A percentile compares a stretch with the other conserved stretches of the same genome.
phyloP scores from a whole-genome alignment of 2,888 invertebrate genomes.

The Trachelus tabidus region DNA sequence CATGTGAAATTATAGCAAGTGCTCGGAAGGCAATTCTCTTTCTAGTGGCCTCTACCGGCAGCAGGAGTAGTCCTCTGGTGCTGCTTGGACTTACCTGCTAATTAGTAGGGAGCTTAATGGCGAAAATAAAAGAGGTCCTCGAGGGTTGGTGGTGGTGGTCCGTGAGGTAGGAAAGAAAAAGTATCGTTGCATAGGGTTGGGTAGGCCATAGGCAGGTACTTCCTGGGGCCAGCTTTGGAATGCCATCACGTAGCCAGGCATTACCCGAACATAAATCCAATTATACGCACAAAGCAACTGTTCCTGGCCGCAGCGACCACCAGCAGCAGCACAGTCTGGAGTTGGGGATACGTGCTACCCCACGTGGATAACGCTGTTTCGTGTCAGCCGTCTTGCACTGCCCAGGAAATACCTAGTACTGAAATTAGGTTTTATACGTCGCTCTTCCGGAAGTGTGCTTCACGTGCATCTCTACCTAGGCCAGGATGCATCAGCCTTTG shows the following conservation, averaged over 20 bases:
- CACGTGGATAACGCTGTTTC: constrained; percentile 20
- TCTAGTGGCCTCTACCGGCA: too few species aligned
- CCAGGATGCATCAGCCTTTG: too few species aligned
- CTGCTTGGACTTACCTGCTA: constrained; percentile 9
- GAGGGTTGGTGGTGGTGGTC: neutral
- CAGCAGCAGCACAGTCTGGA: constrained; percentile 21
- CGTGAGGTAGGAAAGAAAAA: neutral
- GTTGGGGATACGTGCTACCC: constrained; percentile 18
- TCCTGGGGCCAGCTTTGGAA: too few species aligned
- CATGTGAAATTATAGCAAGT: constrained; percentile 23
- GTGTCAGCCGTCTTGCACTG: too few species aligned
- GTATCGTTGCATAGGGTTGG: neutral
- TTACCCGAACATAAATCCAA: constrained; percentile 56
- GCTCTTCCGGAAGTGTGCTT: too few species aligned
- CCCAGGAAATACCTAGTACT: neutral
- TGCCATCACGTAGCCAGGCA: constrained; percentile 17
- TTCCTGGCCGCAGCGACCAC: constrained; percentile 46
- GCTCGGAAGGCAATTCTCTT: constrained; percentile 1
- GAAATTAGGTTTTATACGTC: constrained; percentile 35
- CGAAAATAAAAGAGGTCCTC: constrained; percentile 15
- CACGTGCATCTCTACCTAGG: too few species aligned
- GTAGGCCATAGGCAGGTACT: constrained; percentile 23
- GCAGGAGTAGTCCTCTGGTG: too few species aligned
- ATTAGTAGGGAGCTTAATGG: constrained; percentile 25
- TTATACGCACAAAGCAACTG: constrained; percentile 59